Base-by-base conservation (phyloP, 2,113 vertebrate genomes). In the Aphyosemion australe region DNA sequence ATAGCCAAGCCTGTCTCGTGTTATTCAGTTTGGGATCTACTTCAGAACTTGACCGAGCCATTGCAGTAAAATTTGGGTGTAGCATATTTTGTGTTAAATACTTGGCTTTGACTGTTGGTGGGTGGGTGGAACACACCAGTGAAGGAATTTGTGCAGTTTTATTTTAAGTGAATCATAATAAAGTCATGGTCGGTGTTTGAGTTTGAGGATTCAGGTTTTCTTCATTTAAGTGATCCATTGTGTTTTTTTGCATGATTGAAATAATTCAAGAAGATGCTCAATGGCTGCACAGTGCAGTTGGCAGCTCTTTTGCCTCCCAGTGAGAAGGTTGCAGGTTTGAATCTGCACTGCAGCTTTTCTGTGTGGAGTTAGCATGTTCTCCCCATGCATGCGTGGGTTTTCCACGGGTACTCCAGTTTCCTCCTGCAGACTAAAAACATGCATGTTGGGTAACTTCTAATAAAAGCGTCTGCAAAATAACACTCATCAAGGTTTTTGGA, bases 1-100 rank as follows among this genome's bases (percentile, higher is more conserved):
- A 67, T 50, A 66, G 68, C 42, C 15, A 14, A 78, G 51, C 34
- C 18, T 69, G 59, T 63, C 68, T 67, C 50, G 6, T 61, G 56
- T 71, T 65, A 53, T 70, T 63, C 8, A 34, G 8, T 34, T 55
- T 45, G 50, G n/a, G 15, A 61, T 52, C 42, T 56, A 41, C 19
- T 1, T 8, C 43, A 71, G 65, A 74, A 59, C 61, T 13, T 26
- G 19, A 49, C 37, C 69, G 39, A 41, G 16, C 47, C 41, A 46
- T 47, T 52, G 50, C 15, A 61, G 31, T 53, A 47, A 41, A 64
- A 26, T 58, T 59, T 60, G 46, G 58, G 39, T 67, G 14, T 72
- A 53, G 52, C 41, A 26, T 55, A 7, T 68, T 65, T 10, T 55
- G 18, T 48, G 60, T 13, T 5, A 41, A 57, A 73, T 53, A 50